Evolutionary conservation across 2,888 invertebrate species (phyloP).

Genomic region (Leptura quadrifasciata): DNA sequence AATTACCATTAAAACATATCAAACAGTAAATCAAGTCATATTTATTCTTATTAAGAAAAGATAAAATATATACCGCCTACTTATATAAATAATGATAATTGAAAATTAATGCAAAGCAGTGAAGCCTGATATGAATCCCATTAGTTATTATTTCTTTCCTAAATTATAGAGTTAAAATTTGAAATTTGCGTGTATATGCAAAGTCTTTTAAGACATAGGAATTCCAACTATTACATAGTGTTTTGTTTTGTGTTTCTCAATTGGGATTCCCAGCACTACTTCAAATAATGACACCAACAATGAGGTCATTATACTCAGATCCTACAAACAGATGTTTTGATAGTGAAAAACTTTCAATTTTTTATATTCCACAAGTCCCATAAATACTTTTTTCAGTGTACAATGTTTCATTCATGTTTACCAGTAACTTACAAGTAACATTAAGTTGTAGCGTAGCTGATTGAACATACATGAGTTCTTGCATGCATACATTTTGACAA

Average conservation of each 20-base stretch:
- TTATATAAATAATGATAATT: not conserved
- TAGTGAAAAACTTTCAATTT: not conserved
- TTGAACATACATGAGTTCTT: no score
- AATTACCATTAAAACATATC: no score
- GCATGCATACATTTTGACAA: not conserved
- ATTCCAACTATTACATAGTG: no score
- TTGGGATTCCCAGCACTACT: not conserved
- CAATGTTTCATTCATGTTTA: not conserved
- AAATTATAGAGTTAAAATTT: no score
- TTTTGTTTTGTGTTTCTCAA: no score
- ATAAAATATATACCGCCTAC: not conserved
- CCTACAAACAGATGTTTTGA: not conserved
- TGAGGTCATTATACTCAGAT: slow-evolving; percentile 2
- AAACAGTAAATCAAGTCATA: no score
- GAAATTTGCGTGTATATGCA: no score
- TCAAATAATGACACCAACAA: not conserved
- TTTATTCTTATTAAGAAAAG: not conserved
- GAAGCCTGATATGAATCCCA: no score
- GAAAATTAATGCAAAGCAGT: not conserved
- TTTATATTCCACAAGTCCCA: not conserved
- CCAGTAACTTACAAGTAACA: not conserved
- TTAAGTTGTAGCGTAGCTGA: no score
- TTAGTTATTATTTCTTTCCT: no score
- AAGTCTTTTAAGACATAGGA: no score
- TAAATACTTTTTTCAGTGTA: not conserved